Conservation (phyloP, 2,888 invertebrate genomes). For the Melieria omissa region DNA sequence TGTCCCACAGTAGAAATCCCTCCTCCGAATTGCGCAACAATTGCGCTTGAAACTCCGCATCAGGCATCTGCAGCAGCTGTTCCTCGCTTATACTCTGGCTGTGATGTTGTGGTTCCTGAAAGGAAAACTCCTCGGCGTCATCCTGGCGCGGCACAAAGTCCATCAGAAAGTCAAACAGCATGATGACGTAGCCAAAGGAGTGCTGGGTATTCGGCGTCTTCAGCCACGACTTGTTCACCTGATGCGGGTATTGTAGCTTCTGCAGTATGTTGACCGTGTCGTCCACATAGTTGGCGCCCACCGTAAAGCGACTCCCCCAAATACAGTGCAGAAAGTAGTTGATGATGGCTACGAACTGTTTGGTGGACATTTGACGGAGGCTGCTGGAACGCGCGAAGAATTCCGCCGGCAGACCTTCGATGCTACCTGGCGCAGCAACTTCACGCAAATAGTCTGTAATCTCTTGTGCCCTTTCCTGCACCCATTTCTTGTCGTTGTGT, state of each 20-base stretch:
- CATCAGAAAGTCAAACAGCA: constrained; percentile 60
- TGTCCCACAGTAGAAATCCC: constrained; percentile 60
- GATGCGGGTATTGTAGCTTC: constrained; percentile 61
- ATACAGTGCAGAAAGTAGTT: constrained; percentile 59
- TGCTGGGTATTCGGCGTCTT: constrained; percentile 64
- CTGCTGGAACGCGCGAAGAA: constrained; percentile 50
- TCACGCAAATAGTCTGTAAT: constrained; percentile 57
- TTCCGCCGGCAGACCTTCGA: constrained; percentile 50
- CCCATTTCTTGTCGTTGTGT: constrained; percentile 62
- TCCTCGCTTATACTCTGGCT: constrained; percentile 27
- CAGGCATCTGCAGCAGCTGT: constrained; percentile 48
- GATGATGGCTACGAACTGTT: constrained; percentile 62
- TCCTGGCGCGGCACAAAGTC: constrained; percentile 53
- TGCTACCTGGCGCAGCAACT: constrained; percentile 17
- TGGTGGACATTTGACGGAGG: constrained; percentile 63
- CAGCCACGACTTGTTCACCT: constrained; percentile 63
- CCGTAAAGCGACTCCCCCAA: constrained; percentile 56
- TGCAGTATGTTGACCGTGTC: constrained; percentile 58
- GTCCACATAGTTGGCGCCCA: constrained; percentile 60
- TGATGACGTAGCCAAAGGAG: constrained; percentile 61
- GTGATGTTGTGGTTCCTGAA: constrained; percentile 45
- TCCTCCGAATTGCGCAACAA: constrained; percentile 51
- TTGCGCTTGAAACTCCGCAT: constrained; percentile 52
- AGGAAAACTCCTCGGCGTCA: constrained; percentile 38
- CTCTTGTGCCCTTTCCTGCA: constrained; percentile 55